Conservation (phyloP, 1,140 invertebrate genomes). For the Rhopalosiphum padi region DNA sequence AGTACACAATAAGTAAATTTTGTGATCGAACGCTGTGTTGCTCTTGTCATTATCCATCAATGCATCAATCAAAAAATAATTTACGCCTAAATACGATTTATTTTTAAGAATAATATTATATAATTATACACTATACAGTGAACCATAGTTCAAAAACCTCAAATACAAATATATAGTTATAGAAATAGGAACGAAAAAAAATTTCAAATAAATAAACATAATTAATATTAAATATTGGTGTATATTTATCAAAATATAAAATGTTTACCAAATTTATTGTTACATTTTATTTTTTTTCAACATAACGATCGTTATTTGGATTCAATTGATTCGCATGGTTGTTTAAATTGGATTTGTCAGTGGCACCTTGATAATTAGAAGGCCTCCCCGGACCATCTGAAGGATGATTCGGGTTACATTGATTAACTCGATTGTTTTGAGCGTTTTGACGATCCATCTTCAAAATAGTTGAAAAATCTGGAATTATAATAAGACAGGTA, state of each 20-base stretch:
- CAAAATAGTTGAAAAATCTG: background rate
- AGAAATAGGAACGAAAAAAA: background rate
- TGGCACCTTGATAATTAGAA: background rate
- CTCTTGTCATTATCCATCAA: no score
- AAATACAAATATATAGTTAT: background rate
- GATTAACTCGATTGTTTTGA: background rate
- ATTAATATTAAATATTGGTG: background rate
- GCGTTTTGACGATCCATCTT: background rate
- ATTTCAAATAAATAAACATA: no score
- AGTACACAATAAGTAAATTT: no score
- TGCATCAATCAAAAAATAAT: no score
- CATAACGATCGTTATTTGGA: background rate
- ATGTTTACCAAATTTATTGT: background rate
- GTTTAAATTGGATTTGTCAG: fast-evolving
- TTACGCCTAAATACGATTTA: no score
- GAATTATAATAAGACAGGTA: background rate
- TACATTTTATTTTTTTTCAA: background rate
- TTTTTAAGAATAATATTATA: no score
- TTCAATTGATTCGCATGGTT: background rate
- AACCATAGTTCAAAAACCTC: background rate
- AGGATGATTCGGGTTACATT: background rate
- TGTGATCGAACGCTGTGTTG: no score
- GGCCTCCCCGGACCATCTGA: no score
- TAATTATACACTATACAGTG: no score
- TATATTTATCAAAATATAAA: background rate